Base-by-base conservation (phyloP, 2,888 invertebrate species). In the Rhamnusium bicolor region DNA sequence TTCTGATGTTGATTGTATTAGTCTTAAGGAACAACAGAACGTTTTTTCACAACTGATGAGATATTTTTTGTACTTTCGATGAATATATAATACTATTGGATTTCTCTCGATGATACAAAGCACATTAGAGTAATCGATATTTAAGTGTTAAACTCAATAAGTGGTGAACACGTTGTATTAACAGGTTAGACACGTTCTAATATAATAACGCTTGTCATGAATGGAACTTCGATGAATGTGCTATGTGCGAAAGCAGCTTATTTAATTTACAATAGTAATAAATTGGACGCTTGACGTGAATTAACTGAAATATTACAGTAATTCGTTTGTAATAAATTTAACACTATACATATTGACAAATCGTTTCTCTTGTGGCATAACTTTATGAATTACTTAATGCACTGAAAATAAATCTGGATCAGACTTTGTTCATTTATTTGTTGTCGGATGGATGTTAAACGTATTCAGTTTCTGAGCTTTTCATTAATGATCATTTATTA, bases 251-350 rank as follows among this genome's bases (percentile, higher is more conserved):
- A n/a, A 18, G 18, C 40, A 32, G 58, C 29, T 58, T 58, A 58
- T 58, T 58, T 58, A 58, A 58, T 58, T 58, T 58, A 58, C 58
- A 58, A 58, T 58, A 58, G 58, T 32, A 32, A 58, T 58, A 58
- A 58, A 58, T 58, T 58, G 58, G 18, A 32, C 58, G 40, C 40
- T 58, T 58, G 58, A 40, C 58, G 58, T 58, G 58, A 58, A 58
- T 58, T 58, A 58, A 58, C 58, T 58, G 58, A 32, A 58, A 58
- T 58, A 58, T 58, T 32, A 54, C 58, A 12, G 40, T 58, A 58
- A 58, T 58, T 58, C 58, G 12, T 16, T 19, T 18, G 29, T 32
- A 24, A 54, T 54, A 54, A 58, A 58, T 58, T 58, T 8, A 2
- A 16, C 32, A 16, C 58, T 58, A 21, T 10, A 14, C 24, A 27